Conservation (phyloP, 1,140 invertebrate genomes). For the Bombus affinis region DNA sequence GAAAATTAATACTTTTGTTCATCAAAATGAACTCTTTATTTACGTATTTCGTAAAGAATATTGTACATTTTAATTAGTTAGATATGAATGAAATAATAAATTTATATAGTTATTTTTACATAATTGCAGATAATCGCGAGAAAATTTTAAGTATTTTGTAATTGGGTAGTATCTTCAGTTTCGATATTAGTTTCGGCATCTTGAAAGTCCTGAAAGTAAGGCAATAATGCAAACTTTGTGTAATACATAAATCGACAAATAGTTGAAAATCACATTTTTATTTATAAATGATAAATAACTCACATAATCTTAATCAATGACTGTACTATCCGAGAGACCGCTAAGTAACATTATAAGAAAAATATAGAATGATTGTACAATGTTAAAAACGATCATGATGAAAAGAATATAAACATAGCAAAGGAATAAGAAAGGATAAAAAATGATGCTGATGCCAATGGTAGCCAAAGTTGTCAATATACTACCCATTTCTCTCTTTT, state of each 20-base stretch:
- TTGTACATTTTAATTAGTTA: neutral
- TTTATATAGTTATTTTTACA: neutral
- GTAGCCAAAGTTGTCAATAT: conserved; percentile 38
- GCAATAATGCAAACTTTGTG: neutral
- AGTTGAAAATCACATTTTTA: neutral
- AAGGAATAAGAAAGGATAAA: conserved; percentile 45
- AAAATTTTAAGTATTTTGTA: neutral
- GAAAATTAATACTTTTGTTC: neutral
- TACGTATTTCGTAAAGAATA: neutral
- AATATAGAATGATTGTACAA: conserved; percentile 33
- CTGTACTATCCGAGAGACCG: conserved; percentile 24
- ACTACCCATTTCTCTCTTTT: conserved; percentile 38
- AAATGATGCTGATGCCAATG: conserved; percentile 39
- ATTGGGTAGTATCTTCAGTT: neutral
- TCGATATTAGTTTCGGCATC: conserved; percentile 27
- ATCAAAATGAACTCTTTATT: neutral
- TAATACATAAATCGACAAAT: neutral
- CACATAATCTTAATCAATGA: conserved; percentile 36
- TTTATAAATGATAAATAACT: conserved; percentile 3
- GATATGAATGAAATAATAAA: neutral
- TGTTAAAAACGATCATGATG: conserved; percentile 39
- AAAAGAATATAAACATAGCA: conserved; percentile 45
- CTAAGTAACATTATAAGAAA: conserved; percentile 44
- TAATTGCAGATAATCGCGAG: neutral
- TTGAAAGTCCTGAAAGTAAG: conserved; percentile 35